Base-by-base conservation (phyloP, 2,888 invertebrate species). In the Orthosia cruda region DNA sequence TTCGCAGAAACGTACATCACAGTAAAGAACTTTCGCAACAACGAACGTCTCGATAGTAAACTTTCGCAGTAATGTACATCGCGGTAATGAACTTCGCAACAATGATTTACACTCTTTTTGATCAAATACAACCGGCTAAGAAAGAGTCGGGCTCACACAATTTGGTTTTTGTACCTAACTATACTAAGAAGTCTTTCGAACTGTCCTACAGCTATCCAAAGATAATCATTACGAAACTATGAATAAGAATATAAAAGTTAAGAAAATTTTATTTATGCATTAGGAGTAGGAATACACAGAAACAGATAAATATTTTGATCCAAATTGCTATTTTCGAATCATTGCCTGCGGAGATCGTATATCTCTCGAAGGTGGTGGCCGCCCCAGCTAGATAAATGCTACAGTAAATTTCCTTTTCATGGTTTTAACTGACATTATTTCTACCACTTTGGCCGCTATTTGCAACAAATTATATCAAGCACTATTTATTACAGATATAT, bases 321-420 rank as follows among this genome's bases (percentile, higher is more conserved):
- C 78, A 83, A 85, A 89, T 89, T 83, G 64, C 71, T 86, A 81
- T 89, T 88, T 89, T 86, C 84, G 87, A 89, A 86, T 90, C 89
- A 87, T 89, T 89, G 87, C 86, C 81, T 88, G 87, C 88, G 88
- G 81, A 89, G 86, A 88, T 86, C 89, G 87, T 91, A 89, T 91
- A 90, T 91, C 88, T 88, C 80, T 83, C 32, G 86, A 80, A 91
- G 89, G 88, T 88, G 87, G 86, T 87, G 71, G 85, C 86, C 86
- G 84, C 83, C 85, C 83, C 83, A 74, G 76, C 79, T 87, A 91
- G 89, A 91, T 90, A 92, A 90, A 92, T 90, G 90, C 77, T 84
- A 85, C 89, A 88, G 87, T 91, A 91, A 91, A 92, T 91, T 88
- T 88, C 85, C 89, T 86, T 89, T 89, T 89, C 86, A 86, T 88